Evolutionary conservation across 1,140 invertebrate genomes (phyloP), one percentile per base, ranked within the genome.

Genomic region (Bombus waltoni): DNA sequence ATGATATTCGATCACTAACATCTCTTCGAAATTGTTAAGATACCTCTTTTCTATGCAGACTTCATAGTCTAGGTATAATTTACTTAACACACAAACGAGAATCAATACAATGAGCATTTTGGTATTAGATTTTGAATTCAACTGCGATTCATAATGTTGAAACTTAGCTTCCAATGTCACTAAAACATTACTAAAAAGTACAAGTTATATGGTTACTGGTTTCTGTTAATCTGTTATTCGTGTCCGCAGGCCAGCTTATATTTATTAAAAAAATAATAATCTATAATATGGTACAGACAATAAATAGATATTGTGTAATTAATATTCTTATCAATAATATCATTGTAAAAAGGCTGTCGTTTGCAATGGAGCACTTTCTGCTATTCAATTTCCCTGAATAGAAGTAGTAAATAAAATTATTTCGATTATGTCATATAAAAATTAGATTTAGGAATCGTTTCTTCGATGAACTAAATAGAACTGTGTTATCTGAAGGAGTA

Each of bases 221-320:
- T 65, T 25, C 22, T 59, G 10, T 25, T 53, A 42, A 40, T 59
- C 9, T 40, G 44, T 72, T 81, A 68, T 81, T 81, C 80, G 35
- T 53, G 68, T 57, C 11, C 59, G 10, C 70, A 74, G 42, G 40
- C 53, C n/a, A 75, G 40, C 65, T 44, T 65, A 72, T 40, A 59
- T 59, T 88, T 82, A 82, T 89, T 81, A 88, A 44, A 86, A 85
- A 85, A 88, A 72, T 89, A 88, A 72, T 89, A 89, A 84, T 77
- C 53, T 84, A 38, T 22, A 85, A 77, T 71, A 77, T 76, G 22
- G 10, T 82, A 59, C 32, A 71, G 35, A 71, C 15, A 80, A 71
- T 85, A 79, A 85, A 71, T 66, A 81, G 35, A 75, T 22, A 22
- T 83, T 62, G 38, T 53, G 42, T 82, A 75, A 83, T 44, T 62